Evolutionary conservation across 2,888 invertebrate species (phyloP), one percentile per base, ranked within the genome.

Genomic region (Clivina fossor): DNA sequence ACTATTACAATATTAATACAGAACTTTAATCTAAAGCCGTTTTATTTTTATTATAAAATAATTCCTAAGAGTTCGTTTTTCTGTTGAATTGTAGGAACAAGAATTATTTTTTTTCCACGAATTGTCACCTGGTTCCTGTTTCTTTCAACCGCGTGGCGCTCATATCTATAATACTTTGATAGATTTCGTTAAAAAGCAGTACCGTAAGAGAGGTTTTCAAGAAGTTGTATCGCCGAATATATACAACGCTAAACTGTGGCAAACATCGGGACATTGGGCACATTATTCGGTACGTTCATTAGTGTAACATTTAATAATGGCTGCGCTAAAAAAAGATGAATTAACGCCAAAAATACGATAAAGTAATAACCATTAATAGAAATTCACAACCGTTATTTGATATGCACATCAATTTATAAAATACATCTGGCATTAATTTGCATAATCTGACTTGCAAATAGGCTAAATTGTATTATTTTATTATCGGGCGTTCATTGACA

Each of bases 71-170:
- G 19, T 18, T 32, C 59, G 56, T 61, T 54, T 33, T 49, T 62
- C 22, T 47, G 70, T 76, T 37, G n/a, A n/a, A n/a, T n/a, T n/a
- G n/a, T 69, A 88, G 80, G 96, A 99, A 65, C 99, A 99, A 80
- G 97, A 99, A 74, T 74, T 99, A 51, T 99, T 91, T 78, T 98
- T 99, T 79, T 99, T 99, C 81, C 94, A 99, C 73, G 97, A 97
- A 74, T 74, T 98, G 30, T 96, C 96, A 5, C 99, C 99, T 0
- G 99, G 99, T 0, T 95, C 95, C 0, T 97, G 97, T 68, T 99
- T 99, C 78, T 99, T 99, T 79, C 88, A 93, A 69, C 98, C 99
- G 0, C 86, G 90, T 7, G 99, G 99, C 3, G 92, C 98, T 0
- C 88, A 93, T 69, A 96, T 99, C 62, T 99, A 99, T 77, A 99